phyloP scores from a whole-genome alignment of 2,113 vertebrate genomes.

The Corvus cornix region DNA sequence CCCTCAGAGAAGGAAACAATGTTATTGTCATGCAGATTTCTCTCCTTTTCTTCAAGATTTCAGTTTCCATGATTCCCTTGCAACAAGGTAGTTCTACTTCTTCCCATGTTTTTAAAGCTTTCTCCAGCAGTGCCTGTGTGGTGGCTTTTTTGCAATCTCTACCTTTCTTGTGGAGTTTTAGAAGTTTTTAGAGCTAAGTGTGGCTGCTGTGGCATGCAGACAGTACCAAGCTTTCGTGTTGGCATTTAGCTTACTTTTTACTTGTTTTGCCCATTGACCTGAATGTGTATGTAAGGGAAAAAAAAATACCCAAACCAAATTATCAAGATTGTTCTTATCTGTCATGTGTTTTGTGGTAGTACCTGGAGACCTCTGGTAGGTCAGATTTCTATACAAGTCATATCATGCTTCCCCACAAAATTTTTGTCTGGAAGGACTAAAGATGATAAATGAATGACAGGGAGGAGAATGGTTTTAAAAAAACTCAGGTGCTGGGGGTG shows the following conservation, averaged over 20 bases:
- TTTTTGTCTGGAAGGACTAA: background rate
- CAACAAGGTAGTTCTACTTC: slow-evolving; percentile 14
- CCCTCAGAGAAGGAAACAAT: slow-evolving; percentile 43
- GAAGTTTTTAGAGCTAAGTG: background rate
- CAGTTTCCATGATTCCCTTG: background rate
- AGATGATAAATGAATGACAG: background rate
- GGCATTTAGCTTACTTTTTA: background rate
- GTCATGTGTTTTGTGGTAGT: background rate
- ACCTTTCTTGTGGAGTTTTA: background rate
- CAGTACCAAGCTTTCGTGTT: background rate
- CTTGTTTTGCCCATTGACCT: background rate
- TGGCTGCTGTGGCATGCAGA: background rate
- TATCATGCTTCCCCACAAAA: background rate
- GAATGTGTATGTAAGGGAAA: background rate
- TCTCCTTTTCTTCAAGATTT: slow-evolving; percentile 39
- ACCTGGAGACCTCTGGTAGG: background rate
- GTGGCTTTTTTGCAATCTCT: slow-evolving; percentile 30
- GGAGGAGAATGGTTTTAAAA: background rate
- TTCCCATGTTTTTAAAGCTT: background rate
- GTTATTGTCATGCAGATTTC: slow-evolving; percentile 71
- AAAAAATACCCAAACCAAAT: background rate
- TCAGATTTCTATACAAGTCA: background rate
- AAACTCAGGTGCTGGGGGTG: background rate
- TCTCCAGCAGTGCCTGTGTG: background rate
- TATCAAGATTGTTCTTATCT: background rate